Conservation (phyloP, 2,113 vertebrate genomes). For the Phoenicopterus ruber region DNA sequence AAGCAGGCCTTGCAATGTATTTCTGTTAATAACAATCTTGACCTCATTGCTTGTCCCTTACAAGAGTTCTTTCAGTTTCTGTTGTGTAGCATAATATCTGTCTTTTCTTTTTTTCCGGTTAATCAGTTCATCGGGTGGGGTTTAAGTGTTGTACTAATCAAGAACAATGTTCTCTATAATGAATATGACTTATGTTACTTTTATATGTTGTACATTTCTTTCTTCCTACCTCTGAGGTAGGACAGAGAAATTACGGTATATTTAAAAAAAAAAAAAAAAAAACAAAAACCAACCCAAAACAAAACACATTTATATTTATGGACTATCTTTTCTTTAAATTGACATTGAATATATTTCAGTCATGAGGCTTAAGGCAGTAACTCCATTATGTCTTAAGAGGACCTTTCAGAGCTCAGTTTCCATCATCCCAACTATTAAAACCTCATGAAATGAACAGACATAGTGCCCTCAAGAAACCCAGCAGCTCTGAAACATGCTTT, state of each 20-base stretch:
- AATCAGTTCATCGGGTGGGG: neutral
- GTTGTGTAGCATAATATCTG: neutral
- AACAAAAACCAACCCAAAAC: too few species aligned
- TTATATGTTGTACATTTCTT: conserved; percentile 12
- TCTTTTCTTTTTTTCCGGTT: neutral
- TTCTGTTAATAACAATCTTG: neutral
- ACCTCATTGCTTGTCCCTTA: conserved; percentile 6
- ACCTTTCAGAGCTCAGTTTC: neutral
- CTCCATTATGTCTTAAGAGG: neutral
- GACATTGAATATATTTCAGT: conserved; percentile 7
- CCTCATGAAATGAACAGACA: conserved; percentile 1
- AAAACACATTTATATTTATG: neutral
- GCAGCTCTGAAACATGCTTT: neutral
- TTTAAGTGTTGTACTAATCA: conserved; percentile 9
- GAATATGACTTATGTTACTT: conserved; percentile 7
- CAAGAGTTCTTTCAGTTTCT: neutral
- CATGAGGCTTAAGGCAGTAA: conserved; percentile 39
- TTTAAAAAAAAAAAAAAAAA: neutral
- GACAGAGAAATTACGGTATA: neutral
- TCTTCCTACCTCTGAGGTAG: neutral
- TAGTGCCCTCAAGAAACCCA: neutral
- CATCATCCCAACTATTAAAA: neutral
- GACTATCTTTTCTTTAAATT: neutral
- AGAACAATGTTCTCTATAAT: neutral
- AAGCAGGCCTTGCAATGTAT: neutral